A percentile compares a stretch with the other conserved stretches of the same genome.
phyloP scores from a whole-genome alignment of 2,113 vertebrate species.

The Casuarius casuarius region DNA sequence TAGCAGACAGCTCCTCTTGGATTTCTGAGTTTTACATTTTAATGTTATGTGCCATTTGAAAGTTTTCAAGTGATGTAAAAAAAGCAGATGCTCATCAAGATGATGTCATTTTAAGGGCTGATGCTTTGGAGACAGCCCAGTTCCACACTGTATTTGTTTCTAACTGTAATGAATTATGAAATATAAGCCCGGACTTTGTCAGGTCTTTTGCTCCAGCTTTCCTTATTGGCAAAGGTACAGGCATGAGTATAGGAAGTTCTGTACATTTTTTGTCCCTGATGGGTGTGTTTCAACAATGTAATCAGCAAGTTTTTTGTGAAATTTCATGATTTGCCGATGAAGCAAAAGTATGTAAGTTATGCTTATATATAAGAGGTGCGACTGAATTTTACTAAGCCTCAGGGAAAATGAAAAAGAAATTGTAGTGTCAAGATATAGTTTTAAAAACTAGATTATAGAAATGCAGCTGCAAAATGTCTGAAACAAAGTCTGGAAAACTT shows the following conservation, averaged over 20 bases:
- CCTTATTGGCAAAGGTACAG: not conserved
- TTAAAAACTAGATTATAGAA: constrained; percentile 9
- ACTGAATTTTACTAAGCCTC: constrained; percentile 35
- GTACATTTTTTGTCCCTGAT: not conserved
- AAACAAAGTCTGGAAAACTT: constrained; percentile 4
- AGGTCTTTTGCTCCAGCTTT: not conserved
- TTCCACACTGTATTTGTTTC: not conserved
- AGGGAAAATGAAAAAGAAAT: constrained; percentile 6
- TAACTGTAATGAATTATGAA: constrained; percentile 35
- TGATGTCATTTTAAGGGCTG: constrained; percentile 34
- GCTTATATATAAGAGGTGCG: not conserved
- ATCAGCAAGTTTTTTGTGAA: not conserved
- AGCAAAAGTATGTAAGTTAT: constrained; percentile 30
- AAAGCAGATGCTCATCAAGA: constrained; percentile 29
- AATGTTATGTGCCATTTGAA: constrained; percentile 3
- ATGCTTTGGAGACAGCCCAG: constrained; percentile 6
- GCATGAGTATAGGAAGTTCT: not conserved
- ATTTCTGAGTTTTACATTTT: not conserved
- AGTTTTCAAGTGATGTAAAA: not conserved
- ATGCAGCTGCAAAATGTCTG: constrained; percentile 24
- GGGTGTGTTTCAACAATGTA: constrained; percentile 28
- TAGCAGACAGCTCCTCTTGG: not conserved
- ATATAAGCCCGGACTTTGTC: not conserved
- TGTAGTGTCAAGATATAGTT: not conserved
- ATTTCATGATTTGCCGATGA: constrained; percentile 1